phyloP scores from a whole-genome alignment of 2,113 vertebrate species.

The Prinia subflava region DNA sequence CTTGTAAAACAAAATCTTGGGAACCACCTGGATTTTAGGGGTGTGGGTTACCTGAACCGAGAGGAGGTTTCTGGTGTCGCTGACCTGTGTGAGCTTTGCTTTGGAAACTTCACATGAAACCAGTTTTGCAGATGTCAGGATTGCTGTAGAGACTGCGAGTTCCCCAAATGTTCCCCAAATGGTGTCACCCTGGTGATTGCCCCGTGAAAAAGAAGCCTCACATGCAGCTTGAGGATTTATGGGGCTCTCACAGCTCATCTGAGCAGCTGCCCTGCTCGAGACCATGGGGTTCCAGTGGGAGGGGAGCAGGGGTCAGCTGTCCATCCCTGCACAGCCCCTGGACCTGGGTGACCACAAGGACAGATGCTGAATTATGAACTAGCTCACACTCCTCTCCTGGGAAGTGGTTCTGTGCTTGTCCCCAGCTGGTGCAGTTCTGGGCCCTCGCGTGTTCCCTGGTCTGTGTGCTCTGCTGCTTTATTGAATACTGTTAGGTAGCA shows the following conservation, averaged over 20 bases:
- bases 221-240: neutral
- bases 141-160: neutral
- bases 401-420: neutral
- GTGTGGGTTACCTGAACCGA: neutral
- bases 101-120: neutral
- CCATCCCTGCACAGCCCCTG: rapidly evolving
- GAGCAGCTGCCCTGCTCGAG: neutral
- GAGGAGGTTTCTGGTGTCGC: neutral
- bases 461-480: neutral
- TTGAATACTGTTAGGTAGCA: rapidly evolving
- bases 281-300: neutral
- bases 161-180: neutral
- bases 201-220: neutral
- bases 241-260: neutral
- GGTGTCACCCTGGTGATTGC: neutral
- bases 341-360: neutral
- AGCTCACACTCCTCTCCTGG: neutral
- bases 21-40: slow-evolving; percentile 58
- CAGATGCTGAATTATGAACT: neutral
- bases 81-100: neutral
- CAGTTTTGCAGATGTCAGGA: neutral
- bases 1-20: slow-evolving; percentile 60
- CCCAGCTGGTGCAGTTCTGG: neutral
- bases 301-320: neutral
- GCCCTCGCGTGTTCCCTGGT: neutral